phyloP scores from a whole-genome alignment of 2,888 invertebrate species.

The Taphrorychus bicolor region DNA sequence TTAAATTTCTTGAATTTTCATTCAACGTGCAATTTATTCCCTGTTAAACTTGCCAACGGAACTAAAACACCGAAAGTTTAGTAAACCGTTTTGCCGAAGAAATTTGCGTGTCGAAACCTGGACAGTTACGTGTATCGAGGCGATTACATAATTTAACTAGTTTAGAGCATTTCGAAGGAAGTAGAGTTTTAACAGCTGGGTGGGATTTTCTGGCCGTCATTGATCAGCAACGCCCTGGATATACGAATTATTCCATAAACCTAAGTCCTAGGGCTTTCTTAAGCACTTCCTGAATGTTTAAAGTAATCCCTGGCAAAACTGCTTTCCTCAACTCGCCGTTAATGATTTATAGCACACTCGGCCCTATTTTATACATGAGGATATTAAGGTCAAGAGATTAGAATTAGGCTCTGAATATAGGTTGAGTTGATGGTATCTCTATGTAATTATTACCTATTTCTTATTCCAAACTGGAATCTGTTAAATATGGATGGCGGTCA shows the following conservation, averaged over 20 bases:
- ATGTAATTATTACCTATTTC: conserved; percentile 15
- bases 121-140: neutral
- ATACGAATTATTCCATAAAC: neutral
- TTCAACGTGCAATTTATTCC: neutral
- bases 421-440: conserved; percentile 18
- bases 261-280: neutral
- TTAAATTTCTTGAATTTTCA: conserved; percentile 1
- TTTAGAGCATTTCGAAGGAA: no score
- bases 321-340: conserved; percentile 11
- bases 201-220: no score
- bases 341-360: conserved; percentile 27
- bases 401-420: conserved; percentile 12
- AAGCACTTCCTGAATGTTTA: neutral
- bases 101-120: conserved; percentile 1
- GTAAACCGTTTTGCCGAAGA: neutral
- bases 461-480: neutral
- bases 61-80: neutral
- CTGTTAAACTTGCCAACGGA: neutral
- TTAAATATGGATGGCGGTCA: no score
- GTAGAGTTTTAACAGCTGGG: no score
- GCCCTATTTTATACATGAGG: conserved; percentile 23
- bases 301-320: conserved; percentile 15
- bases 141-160: neutral
- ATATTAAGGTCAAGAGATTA: conserved; percentile 31
- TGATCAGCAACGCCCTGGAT: no score